Evolutionary conservation across 1,140 invertebrate genomes (phyloP).

Genomic region (Brachionus paranguensis): DNA sequence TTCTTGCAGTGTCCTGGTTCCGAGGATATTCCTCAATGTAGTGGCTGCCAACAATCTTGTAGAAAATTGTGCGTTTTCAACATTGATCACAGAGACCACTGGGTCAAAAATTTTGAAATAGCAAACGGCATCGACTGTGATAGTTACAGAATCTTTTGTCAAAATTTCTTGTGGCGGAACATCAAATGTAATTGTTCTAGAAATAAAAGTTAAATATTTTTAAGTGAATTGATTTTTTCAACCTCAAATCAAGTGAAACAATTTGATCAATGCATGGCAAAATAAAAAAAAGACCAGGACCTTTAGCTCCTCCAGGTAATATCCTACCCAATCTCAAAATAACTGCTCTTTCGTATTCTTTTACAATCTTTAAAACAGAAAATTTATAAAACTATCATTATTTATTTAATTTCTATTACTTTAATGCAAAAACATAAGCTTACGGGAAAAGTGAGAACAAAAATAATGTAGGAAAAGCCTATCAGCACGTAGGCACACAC

Average conservation of each 20-base stretch:
- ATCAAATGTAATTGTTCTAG: constrained; percentile 40
- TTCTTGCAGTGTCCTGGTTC: constrained; percentile 41
- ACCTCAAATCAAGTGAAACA: constrained; percentile 37
- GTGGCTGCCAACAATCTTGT: constrained; percentile 42
- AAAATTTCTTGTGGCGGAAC: constrained; percentile 38
- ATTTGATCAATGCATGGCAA: constrained; percentile 41
- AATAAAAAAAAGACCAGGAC: constrained; percentile 42
- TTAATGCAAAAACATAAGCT: constrained; percentile 8
- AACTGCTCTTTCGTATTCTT: constrained; percentile 42
- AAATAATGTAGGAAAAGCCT: not conserved
- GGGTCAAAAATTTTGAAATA: constrained; percentile 24
- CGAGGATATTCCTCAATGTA: constrained; percentile 42
- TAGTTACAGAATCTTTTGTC: constrained; percentile 42
- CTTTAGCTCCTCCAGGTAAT: constrained; percentile 17
- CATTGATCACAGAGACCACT: constrained; percentile 37
- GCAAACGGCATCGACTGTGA: constrained; percentile 36
- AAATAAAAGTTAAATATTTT: not conserved
- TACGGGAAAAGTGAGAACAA: not conserved
- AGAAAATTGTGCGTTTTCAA: constrained; percentile 42
- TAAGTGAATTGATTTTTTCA: not conserved
- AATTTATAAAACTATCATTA: not conserved
- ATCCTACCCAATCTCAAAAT: constrained; percentile 39
- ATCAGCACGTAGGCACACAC: not conserved
- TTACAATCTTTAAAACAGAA: constrained; percentile 1
- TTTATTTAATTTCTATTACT: not conserved